Percentiles rank a stretch among this genome's conserved stretches.
Evolutionary conservation across 2,113 vertebrate genomes (phyloP).

Genomic region (Falco punctatus): DNA sequence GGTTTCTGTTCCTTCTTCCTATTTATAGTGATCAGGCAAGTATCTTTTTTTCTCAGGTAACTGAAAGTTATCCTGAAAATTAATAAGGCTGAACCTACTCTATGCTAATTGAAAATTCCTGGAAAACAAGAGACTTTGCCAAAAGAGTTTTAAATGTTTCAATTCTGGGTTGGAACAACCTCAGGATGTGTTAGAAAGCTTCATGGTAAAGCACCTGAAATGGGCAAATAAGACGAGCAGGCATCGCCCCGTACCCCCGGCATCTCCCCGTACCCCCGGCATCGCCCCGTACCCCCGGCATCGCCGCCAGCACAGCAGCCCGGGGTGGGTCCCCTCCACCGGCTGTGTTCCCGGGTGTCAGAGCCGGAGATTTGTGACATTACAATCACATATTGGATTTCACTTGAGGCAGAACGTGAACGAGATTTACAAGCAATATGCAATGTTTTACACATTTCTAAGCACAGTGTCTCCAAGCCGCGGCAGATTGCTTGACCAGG

Average conservation of each 20-base stretch:
- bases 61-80: neutral
- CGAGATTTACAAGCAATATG: neutral
- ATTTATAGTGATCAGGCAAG: neutral
- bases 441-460: neutral
- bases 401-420: neutral
- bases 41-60: neutral
- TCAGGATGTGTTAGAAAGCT: neutral
- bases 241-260: neutral
- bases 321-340: neutral
- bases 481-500: neutral
- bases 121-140: neutral
- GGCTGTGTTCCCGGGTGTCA: neutral
- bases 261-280: neutral
- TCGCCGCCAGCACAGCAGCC: no score
- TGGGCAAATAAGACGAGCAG: neutral
- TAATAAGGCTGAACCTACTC: neutral
- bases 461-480: rapidly evolving
- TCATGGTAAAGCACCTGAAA: neutral
- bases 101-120: neutral
- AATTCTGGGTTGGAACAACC: neutral
- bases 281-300: neutral
- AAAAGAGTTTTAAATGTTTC: neutral
- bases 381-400: neutral
- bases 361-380: neutral
- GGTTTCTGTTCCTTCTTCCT: neutral